Evolutionary conservation across 2,888 invertebrate species (phyloP), one percentile per base, ranked within the genome.

Genomic region (Harpalus rufipes): DNA sequence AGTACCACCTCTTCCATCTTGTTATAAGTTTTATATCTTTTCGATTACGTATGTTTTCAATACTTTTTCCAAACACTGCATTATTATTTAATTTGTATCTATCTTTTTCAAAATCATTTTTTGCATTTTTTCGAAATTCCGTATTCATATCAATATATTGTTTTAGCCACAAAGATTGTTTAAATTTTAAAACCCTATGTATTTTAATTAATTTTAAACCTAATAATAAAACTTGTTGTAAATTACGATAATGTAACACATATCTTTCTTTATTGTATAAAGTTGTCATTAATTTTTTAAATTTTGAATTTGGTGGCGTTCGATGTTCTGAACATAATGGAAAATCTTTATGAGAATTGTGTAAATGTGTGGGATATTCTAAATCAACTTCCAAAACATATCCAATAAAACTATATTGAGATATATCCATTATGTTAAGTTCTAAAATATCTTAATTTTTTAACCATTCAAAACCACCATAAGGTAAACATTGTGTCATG

Each of bases 61-160:
- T 21, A 21, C 21, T 21, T 21, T 21, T 21, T 1, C 21, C 21
- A 21, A 21, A 21, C 1, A 21, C 21, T 1, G 21, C 21, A 3
- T 21, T 21, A 21, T 21, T 90, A 88, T 89, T 87, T 18, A 90
- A 83, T 87, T 91, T 91, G 83, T 87, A 90, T 44, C 74, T 65
- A n/a, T n/a, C 87, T 85, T 65, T 65, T 65, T 32, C 65, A 80
- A 88, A 87, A 6, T 44, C 83, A 58, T 86, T 87, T 72, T 78
- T 59, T 7, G 86, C 86, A 12, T 81, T 51, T 32, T 87, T 88
- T 83, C 90, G 83, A 39, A 89, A 81, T 61, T 88, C 72, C 6
- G 89, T 90, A 87, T 91, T 91, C 82, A 90, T 85, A 61, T 90
- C 89, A 65, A 91, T 90, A 85, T 91, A 91, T 83, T 86, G 88